Percentiles rank a stretch among this genome's conserved stretches.
Evolutionary conservation across 2,797 vertebrate species (phyloP).

Genomic region (Rhinoraja longicauda): DNA sequence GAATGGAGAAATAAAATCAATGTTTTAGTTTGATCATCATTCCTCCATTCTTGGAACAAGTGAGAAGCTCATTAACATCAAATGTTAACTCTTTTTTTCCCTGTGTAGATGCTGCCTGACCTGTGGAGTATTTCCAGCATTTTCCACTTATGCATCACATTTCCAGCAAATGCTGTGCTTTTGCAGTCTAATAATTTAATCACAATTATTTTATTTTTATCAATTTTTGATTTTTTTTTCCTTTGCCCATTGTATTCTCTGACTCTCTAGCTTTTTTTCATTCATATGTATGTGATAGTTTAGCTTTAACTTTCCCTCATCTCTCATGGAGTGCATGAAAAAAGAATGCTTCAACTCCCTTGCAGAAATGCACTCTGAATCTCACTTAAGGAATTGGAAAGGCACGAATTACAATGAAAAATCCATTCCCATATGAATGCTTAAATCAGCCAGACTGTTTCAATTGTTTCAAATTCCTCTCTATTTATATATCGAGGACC

Average conservation of each 20-base stretch:
- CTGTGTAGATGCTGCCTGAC: too few species aligned
- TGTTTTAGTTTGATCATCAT: too few species aligned
- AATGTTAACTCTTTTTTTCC: too few species aligned
- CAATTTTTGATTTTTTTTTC: background rate
- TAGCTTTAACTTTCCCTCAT: background rate
- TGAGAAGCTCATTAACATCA: too few species aligned
- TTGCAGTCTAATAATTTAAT: too few species aligned
- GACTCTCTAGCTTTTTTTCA: background rate
- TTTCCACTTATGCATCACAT: too few species aligned
- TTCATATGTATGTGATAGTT: background rate
- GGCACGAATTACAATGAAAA: background rate
- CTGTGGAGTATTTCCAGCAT: too few species aligned
- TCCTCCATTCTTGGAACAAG: too few species aligned
- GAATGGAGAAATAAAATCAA: too few species aligned
- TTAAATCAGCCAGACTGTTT: background rate
- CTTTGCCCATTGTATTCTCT: background rate
- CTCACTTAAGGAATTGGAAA: background rate
- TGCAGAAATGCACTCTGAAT: background rate
- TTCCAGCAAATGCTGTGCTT: too few species aligned
- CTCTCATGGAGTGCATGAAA: background rate
- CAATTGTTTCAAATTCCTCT: background rate
- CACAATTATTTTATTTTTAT: background rate
- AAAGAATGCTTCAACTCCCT: background rate
- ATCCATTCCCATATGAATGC: background rate
- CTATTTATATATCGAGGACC: background rate